These are phyloP conservation scores for Phodopus roborovskii DNA, from an alignment of 2,113 vertebrate species.

Conservation along the genomic window DNA sequence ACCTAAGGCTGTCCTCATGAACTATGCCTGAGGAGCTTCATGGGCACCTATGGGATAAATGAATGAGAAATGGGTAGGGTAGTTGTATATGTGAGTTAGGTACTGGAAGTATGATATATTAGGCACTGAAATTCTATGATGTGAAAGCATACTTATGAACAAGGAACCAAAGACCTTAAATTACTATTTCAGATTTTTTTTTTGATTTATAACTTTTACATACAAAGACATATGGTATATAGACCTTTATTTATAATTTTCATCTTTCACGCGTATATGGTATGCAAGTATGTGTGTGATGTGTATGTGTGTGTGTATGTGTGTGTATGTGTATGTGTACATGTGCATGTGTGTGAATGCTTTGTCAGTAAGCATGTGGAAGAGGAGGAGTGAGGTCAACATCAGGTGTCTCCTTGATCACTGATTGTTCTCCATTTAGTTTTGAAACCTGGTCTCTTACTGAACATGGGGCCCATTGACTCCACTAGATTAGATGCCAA, in stretches of 20 bases:
- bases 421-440: background rate
- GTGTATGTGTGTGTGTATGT: too few relatives aligned
- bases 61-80: accelerated
- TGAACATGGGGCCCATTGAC: too few relatives aligned
- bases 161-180: background rate
- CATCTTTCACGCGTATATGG: background rate
- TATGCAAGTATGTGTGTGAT: too few relatives aligned
- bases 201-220: background rate
- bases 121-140: background rate
- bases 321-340: background rate
- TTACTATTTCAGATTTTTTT: background rate
- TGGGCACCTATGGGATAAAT: accelerated
- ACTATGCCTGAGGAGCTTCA: background rate
- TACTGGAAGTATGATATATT: background rate
- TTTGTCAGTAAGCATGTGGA: background rate
- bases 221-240: background rate
- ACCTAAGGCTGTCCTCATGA: background rate
- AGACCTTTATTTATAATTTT: background rate
- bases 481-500: background rate
- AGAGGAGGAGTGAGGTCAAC: background rate
- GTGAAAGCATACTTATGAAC: background rate
- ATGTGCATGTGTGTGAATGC: background rate
- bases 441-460: background rate
- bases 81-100: background rate
- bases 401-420: background rate